These are phyloP conservation scores for Melanostoma mellinum DNA, from an alignment of 2,888 invertebrate species.

Conservation along the genomic window DNA sequence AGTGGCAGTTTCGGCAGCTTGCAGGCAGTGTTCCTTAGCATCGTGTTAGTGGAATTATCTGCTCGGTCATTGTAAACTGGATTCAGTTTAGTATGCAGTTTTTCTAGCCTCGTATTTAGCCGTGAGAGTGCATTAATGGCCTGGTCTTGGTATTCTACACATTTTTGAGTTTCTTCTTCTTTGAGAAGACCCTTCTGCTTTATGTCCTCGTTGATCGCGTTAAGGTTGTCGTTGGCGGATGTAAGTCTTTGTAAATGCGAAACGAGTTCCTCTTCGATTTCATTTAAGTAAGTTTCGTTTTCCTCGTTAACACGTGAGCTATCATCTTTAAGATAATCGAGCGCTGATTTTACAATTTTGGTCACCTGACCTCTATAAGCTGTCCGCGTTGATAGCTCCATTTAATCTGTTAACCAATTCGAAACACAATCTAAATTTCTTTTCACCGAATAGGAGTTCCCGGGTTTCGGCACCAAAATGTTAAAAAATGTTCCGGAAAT, in stretches of 20 bases:
- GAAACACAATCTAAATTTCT: slow-evolving; percentile 9
- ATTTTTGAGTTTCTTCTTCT: slow-evolving; percentile 3
- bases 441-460: not conserved
- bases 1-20: slow-evolving; percentile 20
- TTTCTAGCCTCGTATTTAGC: slow-evolving; percentile 4
- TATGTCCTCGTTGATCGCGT: slow-evolving; percentile 8
- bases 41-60: not conserved
- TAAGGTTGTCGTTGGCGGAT: slow-evolving; percentile 16
- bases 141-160: slow-evolving; percentile 26
- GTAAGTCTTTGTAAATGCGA: slow-evolving; percentile 22
- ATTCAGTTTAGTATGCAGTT: slow-evolving; percentile 6
- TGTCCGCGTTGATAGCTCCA: slow-evolving; percentile 3
- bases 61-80: no score
- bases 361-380: slow-evolving; percentile 26
- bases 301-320: slow-evolving; percentile 2
- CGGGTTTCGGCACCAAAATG: slow-evolving; percentile 9
- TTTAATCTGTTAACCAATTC: slow-evolving; percentile 1
- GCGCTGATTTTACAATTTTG: slow-evolving; percentile 25
- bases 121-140: slow-evolving; percentile 15
- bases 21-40: not conserved
- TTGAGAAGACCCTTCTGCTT: slow-evolving; percentile 7
- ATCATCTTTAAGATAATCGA: slow-evolving; percentile 17
- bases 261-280: slow-evolving; percentile 30
- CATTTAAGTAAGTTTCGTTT: slow-evolving; percentile 18
- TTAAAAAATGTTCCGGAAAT: not conserved